Evolutionary conservation across 2,797 vertebrate species (phyloP), one percentile per base, ranked within the genome.

Genomic region (Halcyon chelicuti): DNA sequence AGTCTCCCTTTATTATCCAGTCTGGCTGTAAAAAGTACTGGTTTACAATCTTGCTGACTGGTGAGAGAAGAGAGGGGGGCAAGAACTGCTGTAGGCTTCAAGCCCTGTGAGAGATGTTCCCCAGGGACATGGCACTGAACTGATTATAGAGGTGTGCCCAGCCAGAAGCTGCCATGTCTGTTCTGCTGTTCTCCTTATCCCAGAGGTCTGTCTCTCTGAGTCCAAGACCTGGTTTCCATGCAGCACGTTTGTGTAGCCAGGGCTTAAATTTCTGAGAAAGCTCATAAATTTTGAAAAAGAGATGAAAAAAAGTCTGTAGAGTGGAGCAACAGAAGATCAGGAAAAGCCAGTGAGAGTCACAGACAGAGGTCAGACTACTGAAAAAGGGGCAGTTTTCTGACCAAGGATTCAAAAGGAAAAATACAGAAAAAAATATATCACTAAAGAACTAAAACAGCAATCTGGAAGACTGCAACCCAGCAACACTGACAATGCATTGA

Each of bases 21-120:
- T 46, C 68, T 52, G 5, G 4, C 8, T 72, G 33, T 17, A 75
- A 22, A 42, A 79, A 23, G 4, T 31, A 15, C 26, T 37, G 9
- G 3, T 75, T 86, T 72, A 29, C 26, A 76, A 3, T 31, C 58
- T 35, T 47, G 5, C 4, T 26, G 14, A 25, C 51, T 65, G 22
- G 11, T 61, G 25, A 28, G 12, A 70, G 9, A 58, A 76, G 57
- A 4, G 4, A 65, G 28, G 6, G 68, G 21, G 3, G 9, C 2
- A 61, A 75, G 7, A 5, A 52, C 51, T 90, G 19, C 7, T 68
- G 23, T 14, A 51, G 19, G 25, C 63, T 47, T 9, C 7, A 52
- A 66, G 21, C 7, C 9, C 26, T 44, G 1, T 23, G 33, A 44
- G 15, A 63, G 14, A 15, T 0, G 0, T 54, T 37, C 15, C 61